These are phyloP conservation scores for Calliphora vicina DNA, from an alignment of 1,140 invertebrate genomes.

Conservation along the genomic window DNA sequence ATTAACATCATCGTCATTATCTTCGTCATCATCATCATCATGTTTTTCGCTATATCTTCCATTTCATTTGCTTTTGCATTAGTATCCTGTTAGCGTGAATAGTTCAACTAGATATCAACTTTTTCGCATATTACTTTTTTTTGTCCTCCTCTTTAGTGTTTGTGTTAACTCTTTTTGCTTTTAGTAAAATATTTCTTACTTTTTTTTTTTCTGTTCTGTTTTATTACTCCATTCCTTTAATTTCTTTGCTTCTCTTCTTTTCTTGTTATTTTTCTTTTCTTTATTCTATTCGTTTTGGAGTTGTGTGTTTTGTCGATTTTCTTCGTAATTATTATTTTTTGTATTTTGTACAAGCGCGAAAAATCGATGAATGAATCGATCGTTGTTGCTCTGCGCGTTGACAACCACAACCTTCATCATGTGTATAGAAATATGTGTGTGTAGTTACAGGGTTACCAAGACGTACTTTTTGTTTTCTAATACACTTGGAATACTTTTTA, in stretches of 20 bases:
- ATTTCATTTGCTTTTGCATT: constrained; percentile 21
- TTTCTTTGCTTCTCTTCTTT: neutral
- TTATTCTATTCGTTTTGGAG: neutral
- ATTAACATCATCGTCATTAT: constrained; percentile 12
- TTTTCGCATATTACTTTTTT: constrained; percentile 24
- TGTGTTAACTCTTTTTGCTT: constrained; percentile 20
- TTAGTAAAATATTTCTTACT: neutral
- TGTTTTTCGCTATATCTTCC: neutral
- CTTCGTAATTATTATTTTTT: neutral
- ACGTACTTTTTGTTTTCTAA: neutral
- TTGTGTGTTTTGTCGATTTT: neutral
- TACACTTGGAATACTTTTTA: neutral
- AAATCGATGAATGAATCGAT: constrained; percentile 64
- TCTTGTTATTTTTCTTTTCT: neutral
- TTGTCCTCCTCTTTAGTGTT: constrained; percentile 5
- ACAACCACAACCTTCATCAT: neutral
- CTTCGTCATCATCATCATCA: neutral
- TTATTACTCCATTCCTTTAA: neutral
- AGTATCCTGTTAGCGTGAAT: constrained; percentile 28
- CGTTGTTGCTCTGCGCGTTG: constrained; percentile 40
- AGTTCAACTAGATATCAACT: constrained; percentile 19
- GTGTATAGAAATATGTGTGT: too few relatives aligned
- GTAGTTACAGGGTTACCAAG: neutral
- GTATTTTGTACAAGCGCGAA: constrained; percentile 47
- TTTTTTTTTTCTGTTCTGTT: neutral